Percentiles rank a stretch among this genome's conserved stretches.
phyloP scores from a whole-genome alignment of 2,113 vertebrate genomes.

The Siniperca knerii region DNA sequence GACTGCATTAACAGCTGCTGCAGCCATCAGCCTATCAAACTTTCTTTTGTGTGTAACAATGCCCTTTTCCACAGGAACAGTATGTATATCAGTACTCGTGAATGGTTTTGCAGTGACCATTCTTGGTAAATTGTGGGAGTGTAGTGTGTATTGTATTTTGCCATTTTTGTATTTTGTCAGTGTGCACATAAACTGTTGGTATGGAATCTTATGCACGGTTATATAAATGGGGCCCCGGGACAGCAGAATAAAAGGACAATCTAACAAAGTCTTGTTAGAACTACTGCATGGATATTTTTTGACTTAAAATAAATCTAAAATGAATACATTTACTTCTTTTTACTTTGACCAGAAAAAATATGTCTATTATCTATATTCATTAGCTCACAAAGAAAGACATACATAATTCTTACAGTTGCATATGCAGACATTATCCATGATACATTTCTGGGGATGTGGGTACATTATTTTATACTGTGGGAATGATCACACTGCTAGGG shows the following conservation, averaged over 20 bases:
- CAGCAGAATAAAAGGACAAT: not conserved
- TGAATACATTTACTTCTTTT: not conserved
- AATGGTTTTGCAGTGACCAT: too few species aligned
- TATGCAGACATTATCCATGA: not conserved
- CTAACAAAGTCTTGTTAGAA: not conserved
- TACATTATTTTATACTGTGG: not conserved
- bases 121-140: too few species aligned
- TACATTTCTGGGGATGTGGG: not conserved
- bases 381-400: not conserved
- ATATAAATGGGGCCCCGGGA: not conserved
- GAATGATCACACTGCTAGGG: not conserved
- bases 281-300: not conserved
- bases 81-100: too few species aligned
- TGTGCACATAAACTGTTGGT: not conserved
- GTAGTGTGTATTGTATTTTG: too few species aligned
- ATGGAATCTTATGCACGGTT: not conserved
- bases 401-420: not conserved
- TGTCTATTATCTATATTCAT: not conserved
- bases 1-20: too few species aligned
- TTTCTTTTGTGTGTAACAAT: too few species aligned
- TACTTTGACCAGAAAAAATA: not conserved
- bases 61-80: too few species aligned
- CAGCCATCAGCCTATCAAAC: too few species aligned
- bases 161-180: not conserved
- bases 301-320: not conserved